Base-by-base conservation (phyloP, 1,140 invertebrate genomes). In the Teleopsis dalmanni region DNA sequence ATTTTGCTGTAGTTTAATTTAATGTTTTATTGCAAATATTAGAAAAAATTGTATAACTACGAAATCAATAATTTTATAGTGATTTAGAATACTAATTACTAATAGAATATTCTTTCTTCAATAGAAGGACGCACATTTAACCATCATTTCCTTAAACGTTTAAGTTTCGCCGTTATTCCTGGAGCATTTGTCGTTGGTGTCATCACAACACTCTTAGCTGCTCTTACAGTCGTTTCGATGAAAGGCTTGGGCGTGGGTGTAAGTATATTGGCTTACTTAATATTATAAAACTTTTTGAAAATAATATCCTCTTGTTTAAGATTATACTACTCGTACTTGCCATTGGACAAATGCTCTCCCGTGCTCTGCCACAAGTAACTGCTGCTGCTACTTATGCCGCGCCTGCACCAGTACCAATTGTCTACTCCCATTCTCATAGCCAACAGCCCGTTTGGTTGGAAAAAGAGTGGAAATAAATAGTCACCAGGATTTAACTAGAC, bases 221-320 rank as follows among this genome's bases (percentile, higher is more conserved):
- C 77, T 0, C 57, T 79, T 4, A 78, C 78, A n/a, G 75, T 79
- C 19, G 77, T 79, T 37, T 79, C 77, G 34, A 77, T 78, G n/a
- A 79, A 79, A 66, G 78, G 78, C 46, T 59, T 79, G n/a, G 78
- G 76, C 25, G 77, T 79, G 41, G 77, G 77, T 6, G 76, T 77
- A 49, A 51, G 55, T 51, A 35, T 40, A 22, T 14, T 3, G 4
- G 11, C 14, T 29, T 21, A 4, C n/a, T 2, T 4, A n/a, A 16
- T 19, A 4, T 42, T 3, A n/a, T n/a, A n/a, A n/a, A n/a, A n/a
- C n/a, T n/a, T n/a, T n/a, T n/a, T n/a, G n/a, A n/a, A n/a, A n/a
- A n/a, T n/a, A n/a, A n/a, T n/a, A n/a, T n/a, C 37, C 19, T 26
- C 27, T n/a, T 29, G 26, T 43, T 47, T 14, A 18, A 56, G 55